Conservation (phyloP, 2,888 invertebrate genomes). For the Tetragonula carbonaria region DNA sequence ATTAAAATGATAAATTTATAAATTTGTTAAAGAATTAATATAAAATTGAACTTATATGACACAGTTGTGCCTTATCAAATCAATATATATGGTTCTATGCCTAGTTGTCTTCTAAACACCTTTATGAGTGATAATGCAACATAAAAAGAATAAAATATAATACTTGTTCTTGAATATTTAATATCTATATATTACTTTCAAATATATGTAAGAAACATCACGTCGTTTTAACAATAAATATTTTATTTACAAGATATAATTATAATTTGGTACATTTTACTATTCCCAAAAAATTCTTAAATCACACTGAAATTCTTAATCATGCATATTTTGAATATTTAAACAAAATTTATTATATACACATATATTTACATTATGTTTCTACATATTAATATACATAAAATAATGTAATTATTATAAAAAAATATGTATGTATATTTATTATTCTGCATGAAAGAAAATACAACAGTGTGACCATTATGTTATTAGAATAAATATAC, state of each 20-base stretch:
- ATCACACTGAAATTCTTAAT: constrained; percentile 36
- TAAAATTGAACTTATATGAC: constrained; percentile 11
- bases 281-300: constrained; percentile 29
- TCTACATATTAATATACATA: neutral
- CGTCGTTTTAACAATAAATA: constrained; percentile 75
- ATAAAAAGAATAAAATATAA: constrained; percentile 8
- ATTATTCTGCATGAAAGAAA: constrained; percentile 5
- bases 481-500: constrained; percentile 41
- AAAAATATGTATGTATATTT: neutral
- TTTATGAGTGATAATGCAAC: constrained; percentile 46
- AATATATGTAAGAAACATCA: constrained; percentile 42
- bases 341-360: constrained; percentile 23
- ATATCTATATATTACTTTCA: constrained; percentile 19
- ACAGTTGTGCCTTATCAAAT: constrained; percentile 64
- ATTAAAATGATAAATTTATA: neutral
- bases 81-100: constrained; percentile 34
- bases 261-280: constrained; percentile 38
- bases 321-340: constrained; percentile 8
- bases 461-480: constrained; percentile 22
- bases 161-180: neutral
- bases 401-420: neutral
- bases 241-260: constrained; percentile 76
- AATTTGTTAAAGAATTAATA: neutral
- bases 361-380: constrained; percentile 20
- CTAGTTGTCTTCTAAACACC: constrained; percentile 31